Evolutionary conservation across 2,888 invertebrate genomes (phyloP).

Genomic region (Leistus spinibarbis): DNA sequence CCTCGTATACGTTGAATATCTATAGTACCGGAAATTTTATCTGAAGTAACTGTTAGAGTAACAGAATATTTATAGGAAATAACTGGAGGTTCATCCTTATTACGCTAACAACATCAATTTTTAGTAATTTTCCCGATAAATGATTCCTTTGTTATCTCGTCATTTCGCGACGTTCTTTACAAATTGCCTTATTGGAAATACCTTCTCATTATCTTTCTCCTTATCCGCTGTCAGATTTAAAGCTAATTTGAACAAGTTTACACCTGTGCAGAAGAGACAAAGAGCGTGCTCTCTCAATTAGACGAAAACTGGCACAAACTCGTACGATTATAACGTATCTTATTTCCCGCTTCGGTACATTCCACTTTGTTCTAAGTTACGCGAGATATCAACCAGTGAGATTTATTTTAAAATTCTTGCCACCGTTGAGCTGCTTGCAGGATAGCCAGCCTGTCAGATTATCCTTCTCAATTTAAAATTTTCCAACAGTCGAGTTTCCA

Average conservation of each 20-base stretch:
- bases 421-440: background rate
- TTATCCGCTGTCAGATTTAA: conserved; percentile 4
- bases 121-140: background rate
- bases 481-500: conserved; percentile 11
- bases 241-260: conserved; percentile 5
- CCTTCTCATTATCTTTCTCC: conserved; percentile 12
- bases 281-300: conserved; percentile 10
- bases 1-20: too few relatives aligned
- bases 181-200: conserved; percentile 7
- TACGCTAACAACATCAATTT: background rate
- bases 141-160: background rate
- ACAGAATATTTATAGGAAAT: background rate
- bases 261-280: background rate
- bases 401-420: conserved; percentile 24
- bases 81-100: background rate
- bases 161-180: background rate
- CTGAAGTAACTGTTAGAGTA: background rate
- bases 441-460: conserved; percentile 13
- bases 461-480: conserved; percentile 32
- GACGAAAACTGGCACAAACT: conserved; percentile 5
- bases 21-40: too few relatives aligned
- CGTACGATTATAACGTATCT: conserved; percentile 32
- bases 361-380: conserved; percentile 26
- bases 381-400: conserved; percentile 16
- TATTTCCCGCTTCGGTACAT: conserved; percentile 30